Percentiles rank a stretch among this genome's conserved stretches.
phyloP scores from a whole-genome alignment of 2,888 invertebrate genomes.

The Bellardia bayeri region DNA sequence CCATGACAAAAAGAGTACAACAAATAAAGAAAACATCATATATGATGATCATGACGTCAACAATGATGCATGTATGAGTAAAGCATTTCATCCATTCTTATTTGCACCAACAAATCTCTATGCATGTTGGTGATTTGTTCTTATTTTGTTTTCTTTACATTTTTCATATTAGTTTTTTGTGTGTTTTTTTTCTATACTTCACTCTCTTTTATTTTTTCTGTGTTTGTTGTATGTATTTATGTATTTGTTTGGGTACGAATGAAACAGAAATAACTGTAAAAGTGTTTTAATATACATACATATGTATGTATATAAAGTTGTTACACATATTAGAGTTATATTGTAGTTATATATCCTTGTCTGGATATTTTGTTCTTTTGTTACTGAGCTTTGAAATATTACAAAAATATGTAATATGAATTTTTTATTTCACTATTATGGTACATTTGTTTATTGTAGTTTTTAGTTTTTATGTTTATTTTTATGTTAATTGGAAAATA shows the following conservation, averaged over 20 bases:
- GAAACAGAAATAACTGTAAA: slow-evolving; percentile 1
- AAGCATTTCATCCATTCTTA: slow-evolving; percentile 17
- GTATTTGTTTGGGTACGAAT: background rate
- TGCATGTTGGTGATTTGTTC: slow-evolving; percentile 42
- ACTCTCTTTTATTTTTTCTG: background rate
- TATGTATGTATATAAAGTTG: background rate
- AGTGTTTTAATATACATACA: background rate
- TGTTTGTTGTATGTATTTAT: background rate
- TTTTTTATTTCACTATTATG: background rate
- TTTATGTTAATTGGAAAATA: background rate
- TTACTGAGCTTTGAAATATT: background rate
- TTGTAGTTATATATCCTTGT: slow-evolving; percentile 24
- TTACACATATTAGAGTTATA: background rate
- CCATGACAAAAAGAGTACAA: background rate
- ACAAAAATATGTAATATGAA: background rate
- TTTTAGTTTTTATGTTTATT: background rate
- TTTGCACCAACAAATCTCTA: slow-evolving; percentile 42
- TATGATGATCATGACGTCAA: slow-evolving; percentile 48
- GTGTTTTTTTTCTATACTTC: no score
- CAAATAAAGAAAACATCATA: background rate
- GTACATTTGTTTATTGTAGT: background rate
- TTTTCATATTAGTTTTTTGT: no score
- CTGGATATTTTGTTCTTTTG: background rate
- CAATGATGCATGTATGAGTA: slow-evolving; percentile 37
- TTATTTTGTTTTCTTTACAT: background rate